Evolutionary conservation across 1,140 invertebrate genomes (phyloP).

Genomic region (Zaprionus tsacasi): DNA sequence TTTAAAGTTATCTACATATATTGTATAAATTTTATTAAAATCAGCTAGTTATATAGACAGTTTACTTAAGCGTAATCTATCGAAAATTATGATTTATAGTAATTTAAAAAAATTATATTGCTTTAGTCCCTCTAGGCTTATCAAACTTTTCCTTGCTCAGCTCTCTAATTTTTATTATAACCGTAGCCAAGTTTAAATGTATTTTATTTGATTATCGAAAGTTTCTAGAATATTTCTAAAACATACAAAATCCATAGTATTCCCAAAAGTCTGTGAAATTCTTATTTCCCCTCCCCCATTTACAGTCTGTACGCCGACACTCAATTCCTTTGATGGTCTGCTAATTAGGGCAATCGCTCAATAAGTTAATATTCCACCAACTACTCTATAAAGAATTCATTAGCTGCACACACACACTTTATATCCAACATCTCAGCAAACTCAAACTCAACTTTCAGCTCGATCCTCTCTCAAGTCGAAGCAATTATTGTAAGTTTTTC

Average conservation of each 20-base stretch:
- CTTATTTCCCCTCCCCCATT: neutral
- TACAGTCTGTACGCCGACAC: neutral
- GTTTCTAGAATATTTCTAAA: neutral
- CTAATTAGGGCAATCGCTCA: conserved; percentile 39
- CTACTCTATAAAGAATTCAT: conserved; percentile 75
- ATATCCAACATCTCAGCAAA: conserved; percentile 36
- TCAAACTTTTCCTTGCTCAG: too few species aligned
- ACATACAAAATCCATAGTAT: neutral
- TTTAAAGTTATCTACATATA: neutral
- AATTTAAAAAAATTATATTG: too few species aligned
- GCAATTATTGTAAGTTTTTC: conserved; percentile 78
- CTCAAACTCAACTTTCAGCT: neutral
- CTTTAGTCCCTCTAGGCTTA: too few species aligned
- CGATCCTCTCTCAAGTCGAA: conserved; percentile 39
- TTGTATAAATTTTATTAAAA: neutral
- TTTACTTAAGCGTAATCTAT: too few species aligned
- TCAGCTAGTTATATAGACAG: neutral
- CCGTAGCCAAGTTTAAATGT: too few species aligned
- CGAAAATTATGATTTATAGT: too few species aligned
- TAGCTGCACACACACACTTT: conserved; percentile 47
- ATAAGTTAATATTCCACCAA: conserved; percentile 32
- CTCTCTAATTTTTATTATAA: too few species aligned
- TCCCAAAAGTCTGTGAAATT: neutral
- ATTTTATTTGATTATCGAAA: neutral
- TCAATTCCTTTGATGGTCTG: conserved; percentile 16